Conservation (phyloP, 2,113 vertebrate genomes). For the Perca flavescens region DNA sequence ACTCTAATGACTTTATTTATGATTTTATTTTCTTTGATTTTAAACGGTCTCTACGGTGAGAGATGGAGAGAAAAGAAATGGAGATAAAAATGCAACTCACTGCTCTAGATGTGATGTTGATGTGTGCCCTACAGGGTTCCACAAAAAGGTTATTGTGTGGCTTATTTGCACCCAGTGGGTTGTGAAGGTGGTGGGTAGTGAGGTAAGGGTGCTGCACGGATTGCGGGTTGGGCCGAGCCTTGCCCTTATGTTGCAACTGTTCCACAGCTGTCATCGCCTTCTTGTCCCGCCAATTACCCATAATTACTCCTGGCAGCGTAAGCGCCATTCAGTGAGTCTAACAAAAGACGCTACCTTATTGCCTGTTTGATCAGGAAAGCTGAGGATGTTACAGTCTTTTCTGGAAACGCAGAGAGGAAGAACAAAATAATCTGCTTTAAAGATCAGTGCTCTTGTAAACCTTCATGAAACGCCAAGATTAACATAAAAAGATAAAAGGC, state of each 20-base stretch:
- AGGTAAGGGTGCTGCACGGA: conserved; percentile 49
- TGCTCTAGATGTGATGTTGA: conserved; percentile 69
- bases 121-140: conserved; percentile 51
- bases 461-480: too few relatives aligned
- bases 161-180: conserved; percentile 75
- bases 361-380: conserved; percentile 62
- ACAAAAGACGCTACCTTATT: conserved; percentile 76
- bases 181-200: conserved; percentile 68
- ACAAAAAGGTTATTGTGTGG: conserved; percentile 81
- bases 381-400: conserved; percentile 48
- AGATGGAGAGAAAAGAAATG: not conserved
- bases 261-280: conserved; percentile 82
- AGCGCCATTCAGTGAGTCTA: conserved; percentile 65
- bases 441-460: not conserved
- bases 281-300: conserved; percentile 83
- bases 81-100: conserved; percentile 14
- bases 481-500: not conserved
- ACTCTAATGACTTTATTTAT: conserved; percentile 36
- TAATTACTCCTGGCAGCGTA: conserved; percentile 83
- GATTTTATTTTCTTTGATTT: conserved; percentile 55
- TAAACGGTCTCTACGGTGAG: conserved; percentile 47
- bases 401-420: conserved; percentile 5
- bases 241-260: conserved; percentile 58
- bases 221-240: conserved; percentile 40
- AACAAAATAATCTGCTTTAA: conserved; percentile 5